Conservation (phyloP, 2,888 invertebrate species). For the Tromatobia lineatoria region DNA sequence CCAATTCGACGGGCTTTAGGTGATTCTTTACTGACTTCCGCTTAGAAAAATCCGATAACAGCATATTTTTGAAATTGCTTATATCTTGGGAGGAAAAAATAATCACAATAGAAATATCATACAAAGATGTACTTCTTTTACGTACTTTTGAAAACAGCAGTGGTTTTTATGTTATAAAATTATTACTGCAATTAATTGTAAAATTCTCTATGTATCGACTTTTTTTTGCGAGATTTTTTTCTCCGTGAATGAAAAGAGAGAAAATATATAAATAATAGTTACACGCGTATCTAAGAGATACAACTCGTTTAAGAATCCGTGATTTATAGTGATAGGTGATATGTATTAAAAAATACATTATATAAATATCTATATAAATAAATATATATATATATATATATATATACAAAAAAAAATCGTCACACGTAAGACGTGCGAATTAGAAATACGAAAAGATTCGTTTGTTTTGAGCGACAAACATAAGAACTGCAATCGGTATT, state of each 20-base stretch:
- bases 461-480: constrained; percentile 36
- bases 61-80: no score
- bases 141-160: no score
- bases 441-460: constrained; percentile 5
- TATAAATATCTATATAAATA: neutral
- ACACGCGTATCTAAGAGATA: constrained; percentile 39
- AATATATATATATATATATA: constrained; percentile 9
- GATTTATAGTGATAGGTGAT: constrained; percentile 63
- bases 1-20: no score
- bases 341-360: constrained; percentile 37
- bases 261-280: constrained; percentile 48
- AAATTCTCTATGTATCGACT: no score
- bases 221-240: no score
- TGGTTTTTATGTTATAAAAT: no score
- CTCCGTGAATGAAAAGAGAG: constrained; percentile 3
- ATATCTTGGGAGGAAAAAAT: no score
- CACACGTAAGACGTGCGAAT: constrained; percentile 24
- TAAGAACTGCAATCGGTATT: constrained; percentile 48
- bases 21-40: no score
- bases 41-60: no score
- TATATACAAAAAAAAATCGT: constrained; percentile 5
- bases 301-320: constrained; percentile 63
- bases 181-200: no score
- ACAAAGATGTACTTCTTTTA: no score
- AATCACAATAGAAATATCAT: no score